A percentile compares a stretch with the other conserved stretches of the same genome.
Conservation (phyloP, 30 jellyfish, hydroid and myxozoan genomes). For the Calvadosia cruxmelitensis region DNA sequence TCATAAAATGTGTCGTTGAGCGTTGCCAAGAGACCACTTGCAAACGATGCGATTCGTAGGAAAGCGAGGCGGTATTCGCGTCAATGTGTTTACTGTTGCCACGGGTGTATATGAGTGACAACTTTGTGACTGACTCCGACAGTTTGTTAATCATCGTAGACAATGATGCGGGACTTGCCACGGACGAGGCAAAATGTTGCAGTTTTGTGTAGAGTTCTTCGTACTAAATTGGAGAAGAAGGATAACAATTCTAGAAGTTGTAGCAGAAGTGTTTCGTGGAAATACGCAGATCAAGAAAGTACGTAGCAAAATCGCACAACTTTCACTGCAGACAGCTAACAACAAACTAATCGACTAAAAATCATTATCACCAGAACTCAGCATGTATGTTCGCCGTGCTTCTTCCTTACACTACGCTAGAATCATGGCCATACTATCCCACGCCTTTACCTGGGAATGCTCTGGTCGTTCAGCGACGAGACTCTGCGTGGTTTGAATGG, state of each 20-base stretch:
- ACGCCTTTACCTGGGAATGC: slow-evolving; percentile 83
- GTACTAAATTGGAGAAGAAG: slow-evolving; percentile 25
- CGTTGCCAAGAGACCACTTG: slow-evolving; percentile 13
- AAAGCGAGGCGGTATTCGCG: not conserved
- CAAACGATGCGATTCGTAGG: not conserved
- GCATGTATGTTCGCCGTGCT: too few relatives aligned
- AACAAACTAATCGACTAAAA: too few relatives aligned
- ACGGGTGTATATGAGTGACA: not conserved
- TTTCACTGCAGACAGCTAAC: too few relatives aligned
- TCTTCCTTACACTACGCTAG: too few relatives aligned
- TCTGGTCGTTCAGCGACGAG: slow-evolving; percentile 54
- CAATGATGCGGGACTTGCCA: slow-evolving; percentile 17
- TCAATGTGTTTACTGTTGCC: not conserved
- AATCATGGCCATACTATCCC: too few relatives aligned
- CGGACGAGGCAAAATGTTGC: slow-evolving; percentile 33
- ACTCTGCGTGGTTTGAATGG: slow-evolving; percentile 4
- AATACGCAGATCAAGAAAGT: too few relatives aligned
- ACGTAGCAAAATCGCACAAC: too few relatives aligned
- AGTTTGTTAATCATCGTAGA: slow-evolving; percentile 19
- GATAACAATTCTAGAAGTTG: not conserved
- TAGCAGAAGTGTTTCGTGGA: not conserved
- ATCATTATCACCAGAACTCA: too few relatives aligned
- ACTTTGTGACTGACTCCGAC: slow-evolving; percentile 8
- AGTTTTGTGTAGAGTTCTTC: slow-evolving; percentile 29
- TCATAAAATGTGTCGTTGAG: slow-evolving; percentile 40